These are phyloP conservation scores for Crotophaga sulcirostris DNA, from an alignment of 2,113 vertebrate species.

Conservation along the genomic window DNA sequence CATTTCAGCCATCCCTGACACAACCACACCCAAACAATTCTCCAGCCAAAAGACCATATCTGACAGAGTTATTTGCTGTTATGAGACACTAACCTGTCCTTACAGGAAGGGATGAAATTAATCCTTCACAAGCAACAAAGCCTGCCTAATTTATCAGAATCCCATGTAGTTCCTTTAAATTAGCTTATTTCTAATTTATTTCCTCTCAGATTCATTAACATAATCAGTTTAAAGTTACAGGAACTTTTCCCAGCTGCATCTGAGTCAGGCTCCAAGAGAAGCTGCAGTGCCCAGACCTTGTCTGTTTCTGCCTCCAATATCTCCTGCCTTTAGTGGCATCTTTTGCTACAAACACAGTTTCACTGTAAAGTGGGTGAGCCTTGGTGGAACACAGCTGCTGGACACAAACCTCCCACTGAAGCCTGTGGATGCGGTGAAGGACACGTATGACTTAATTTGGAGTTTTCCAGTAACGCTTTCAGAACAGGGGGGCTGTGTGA, in stretches of 20 bases:
- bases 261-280: background rate
- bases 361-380: background rate
- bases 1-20: background rate
- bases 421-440: background rate
- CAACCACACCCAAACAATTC: slow-evolving; percentile 19
- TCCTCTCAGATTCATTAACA: background rate
- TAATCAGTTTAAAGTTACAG: background rate
- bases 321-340: background rate
- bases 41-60: background rate
- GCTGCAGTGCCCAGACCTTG: background rate
- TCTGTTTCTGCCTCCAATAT: background rate
- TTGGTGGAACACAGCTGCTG: background rate
- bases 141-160: background rate
- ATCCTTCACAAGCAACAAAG: background rate
- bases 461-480: background rate
- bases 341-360: background rate
- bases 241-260: background rate
- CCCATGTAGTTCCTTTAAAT: background rate
- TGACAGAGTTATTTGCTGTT: background rate
- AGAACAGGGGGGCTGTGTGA: background rate
- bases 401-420: background rate
- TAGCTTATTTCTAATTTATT: background rate
- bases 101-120: background rate
- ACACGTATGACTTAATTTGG: background rate
- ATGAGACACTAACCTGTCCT: background rate